Conservation (phyloP, 2,888 invertebrate genomes). For the Fragum sueziense region DNA sequence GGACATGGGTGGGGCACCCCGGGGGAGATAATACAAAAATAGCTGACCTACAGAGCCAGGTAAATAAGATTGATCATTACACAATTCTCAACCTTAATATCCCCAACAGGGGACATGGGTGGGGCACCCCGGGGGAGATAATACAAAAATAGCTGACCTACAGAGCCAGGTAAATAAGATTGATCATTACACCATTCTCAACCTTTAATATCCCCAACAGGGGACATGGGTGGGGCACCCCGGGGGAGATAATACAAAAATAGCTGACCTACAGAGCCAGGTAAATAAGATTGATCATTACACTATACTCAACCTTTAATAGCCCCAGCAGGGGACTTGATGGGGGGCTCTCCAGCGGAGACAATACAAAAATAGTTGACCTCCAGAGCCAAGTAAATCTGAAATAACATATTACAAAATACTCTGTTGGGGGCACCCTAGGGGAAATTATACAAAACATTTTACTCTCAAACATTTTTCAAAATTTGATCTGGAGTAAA, state of each 20-base stretch:
- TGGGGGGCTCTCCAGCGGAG: constrained; percentile 55
- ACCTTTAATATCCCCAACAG: constrained; percentile 37
- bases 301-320: constrained; percentile 29
- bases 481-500: too few species aligned
- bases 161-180: constrained; percentile 67
- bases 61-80: too few species aligned
- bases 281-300: constrained; percentile 43
- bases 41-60: too few species aligned
- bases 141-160: constrained; percentile 61
- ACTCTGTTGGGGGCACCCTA: constrained; percentile 48
- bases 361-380: constrained; percentile 61
- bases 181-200: constrained; percentile 13
- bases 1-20: constrained; percentile 61
- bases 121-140: constrained; percentile 54
- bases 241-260: constrained; percentile 62
- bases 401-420: constrained; percentile 5
- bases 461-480: neutral
- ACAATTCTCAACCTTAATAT: constrained; percentile 24
- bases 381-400: constrained; percentile 66
- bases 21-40: too few species aligned
- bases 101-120: constrained; percentile 56
- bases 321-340: constrained; percentile 56
- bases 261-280: constrained; percentile 62
- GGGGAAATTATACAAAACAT: constrained; percentile 60
- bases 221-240: constrained; percentile 55